A percentile compares a stretch with the other conserved stretches of the same genome.
These are phyloP conservation scores for Otolemur crassicaudatus DNA, from an alignment of 2,797 vertebrate genomes.

Conservation along the genomic window DNA sequence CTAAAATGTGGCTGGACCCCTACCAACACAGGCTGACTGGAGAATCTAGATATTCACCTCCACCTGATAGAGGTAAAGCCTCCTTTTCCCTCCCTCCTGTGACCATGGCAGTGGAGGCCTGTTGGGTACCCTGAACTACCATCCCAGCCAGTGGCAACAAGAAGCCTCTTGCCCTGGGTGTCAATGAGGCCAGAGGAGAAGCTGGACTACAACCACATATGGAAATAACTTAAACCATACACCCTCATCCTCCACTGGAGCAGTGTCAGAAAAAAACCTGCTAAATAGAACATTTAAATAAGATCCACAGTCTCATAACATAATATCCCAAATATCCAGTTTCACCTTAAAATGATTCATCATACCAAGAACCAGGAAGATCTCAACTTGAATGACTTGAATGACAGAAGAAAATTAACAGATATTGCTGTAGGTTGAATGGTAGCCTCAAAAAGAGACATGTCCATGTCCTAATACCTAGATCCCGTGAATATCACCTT, in stretches of 20 bases:
- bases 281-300: neutral
- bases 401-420: neutral
- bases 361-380: neutral
- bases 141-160: neutral
- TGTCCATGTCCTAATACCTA: neutral
- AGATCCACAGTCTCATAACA: neutral
- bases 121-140: neutral
- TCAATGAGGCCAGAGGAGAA: neutral
- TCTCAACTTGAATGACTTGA: neutral
- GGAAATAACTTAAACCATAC: neutral
- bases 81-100: neutral
- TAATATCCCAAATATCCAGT: neutral
- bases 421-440: neutral
- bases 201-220: neutral
- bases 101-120: neutral
- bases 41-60: neutral
- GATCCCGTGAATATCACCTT: neutral
- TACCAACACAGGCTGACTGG: neutral
- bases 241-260: too few species aligned
- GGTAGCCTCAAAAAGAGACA: neutral
- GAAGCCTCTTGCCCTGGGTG: neutral
- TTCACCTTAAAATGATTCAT: neutral
- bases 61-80: neutral
- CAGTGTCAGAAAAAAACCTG: neutral
- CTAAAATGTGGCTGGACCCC: neutral